Percentiles rank a stretch among this genome's conserved stretches.
Evolutionary conservation across 2,113 vertebrate genomes (phyloP).

Genomic region (Alligator sinensis): DNA sequence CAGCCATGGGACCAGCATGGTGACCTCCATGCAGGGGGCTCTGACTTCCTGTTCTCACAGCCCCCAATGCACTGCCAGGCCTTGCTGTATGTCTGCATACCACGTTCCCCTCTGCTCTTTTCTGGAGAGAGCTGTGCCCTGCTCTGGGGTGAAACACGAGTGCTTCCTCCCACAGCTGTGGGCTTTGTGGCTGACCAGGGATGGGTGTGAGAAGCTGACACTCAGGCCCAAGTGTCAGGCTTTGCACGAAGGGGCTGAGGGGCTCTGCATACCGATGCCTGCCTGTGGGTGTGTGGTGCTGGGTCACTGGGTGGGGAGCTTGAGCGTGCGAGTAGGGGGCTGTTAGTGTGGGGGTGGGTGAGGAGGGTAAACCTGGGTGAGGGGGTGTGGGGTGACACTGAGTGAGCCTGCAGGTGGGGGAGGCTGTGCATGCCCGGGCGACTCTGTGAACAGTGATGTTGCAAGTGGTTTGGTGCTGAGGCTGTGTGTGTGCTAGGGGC

Average conservation of each 20-base stretch:
- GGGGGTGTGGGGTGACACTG: too few species aligned
- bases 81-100: neutral
- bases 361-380: neutral
- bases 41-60: neutral
- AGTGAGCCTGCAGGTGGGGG: too few species aligned
- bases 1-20: neutral
- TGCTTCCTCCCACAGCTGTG: neutral
- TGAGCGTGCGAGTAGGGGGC: neutral
- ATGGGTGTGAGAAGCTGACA: neutral
- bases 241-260: too few species aligned
- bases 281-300: neutral
- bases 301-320: neutral
- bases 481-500: too few species aligned
- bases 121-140: neutral
- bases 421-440: too few species aligned
- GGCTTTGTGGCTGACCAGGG: neutral
- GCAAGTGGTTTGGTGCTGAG: too few species aligned
- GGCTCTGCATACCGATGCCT: rapidly evolving
- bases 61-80: neutral
- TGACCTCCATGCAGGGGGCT: neutral
- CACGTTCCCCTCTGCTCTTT: neutral
- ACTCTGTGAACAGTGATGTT: too few species aligned
- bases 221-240: too few species aligned
- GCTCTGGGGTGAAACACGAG: neutral
- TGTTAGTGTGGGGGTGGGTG: neutral